Conservation (phyloP, 2,797 vertebrate genomes). For the Anolis apletophallus region DNA sequence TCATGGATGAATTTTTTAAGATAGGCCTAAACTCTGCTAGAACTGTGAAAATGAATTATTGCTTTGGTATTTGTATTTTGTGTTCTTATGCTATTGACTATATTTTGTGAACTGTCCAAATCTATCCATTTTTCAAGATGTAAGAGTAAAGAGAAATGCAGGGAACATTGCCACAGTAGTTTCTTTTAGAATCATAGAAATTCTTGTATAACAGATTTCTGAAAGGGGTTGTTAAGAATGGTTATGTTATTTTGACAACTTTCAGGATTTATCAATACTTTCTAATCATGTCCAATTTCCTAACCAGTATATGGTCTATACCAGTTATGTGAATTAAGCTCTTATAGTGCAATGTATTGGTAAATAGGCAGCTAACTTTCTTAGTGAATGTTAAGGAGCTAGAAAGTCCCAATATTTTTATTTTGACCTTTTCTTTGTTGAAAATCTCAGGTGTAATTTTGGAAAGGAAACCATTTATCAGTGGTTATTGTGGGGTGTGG, state of each 20-base stretch:
- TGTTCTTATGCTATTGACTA: not conserved
- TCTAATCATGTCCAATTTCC: not conserved
- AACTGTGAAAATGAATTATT: not conserved
- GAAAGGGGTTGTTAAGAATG: not conserved
- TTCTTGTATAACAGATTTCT: not conserved
- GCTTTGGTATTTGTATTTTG: not conserved
- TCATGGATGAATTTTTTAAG: not conserved
- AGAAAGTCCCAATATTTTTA: not conserved
- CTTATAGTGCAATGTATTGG: not conserved
- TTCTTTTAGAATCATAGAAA: too few relatives aligned
- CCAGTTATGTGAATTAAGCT: not conserved
- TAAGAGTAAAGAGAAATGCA: not conserved
- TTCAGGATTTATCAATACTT: not conserved
- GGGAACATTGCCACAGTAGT: not conserved
- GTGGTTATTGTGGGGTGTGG: too few relatives aligned
- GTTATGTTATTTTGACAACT: not conserved
- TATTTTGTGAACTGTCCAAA: not conserved
- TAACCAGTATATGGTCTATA: not conserved
- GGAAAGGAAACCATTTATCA: not conserved
- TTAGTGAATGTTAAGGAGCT: not conserved
- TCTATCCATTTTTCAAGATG: not conserved
- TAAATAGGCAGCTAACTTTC: not conserved
- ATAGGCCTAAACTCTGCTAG: not conserved
- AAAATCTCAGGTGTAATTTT: not conserved
- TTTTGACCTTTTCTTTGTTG: not conserved